A percentile compares a stretch with the other conserved stretches of the same genome.
Evolutionary conservation across 2,797 vertebrate species (phyloP).

Genomic region (Avahi laniger): DNA sequence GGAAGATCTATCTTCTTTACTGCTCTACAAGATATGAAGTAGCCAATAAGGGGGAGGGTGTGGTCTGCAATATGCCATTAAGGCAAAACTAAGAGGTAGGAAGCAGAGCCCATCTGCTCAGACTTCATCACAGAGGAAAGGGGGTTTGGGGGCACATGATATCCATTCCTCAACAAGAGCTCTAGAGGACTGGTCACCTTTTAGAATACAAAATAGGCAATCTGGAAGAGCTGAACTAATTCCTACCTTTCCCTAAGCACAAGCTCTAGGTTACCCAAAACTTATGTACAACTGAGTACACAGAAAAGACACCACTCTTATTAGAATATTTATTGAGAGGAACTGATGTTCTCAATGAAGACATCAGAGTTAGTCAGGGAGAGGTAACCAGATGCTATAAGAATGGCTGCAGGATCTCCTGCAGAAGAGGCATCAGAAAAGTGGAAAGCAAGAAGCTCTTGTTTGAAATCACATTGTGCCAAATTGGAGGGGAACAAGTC

Average conservation of each 20-base stretch:
- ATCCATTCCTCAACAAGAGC: background rate
- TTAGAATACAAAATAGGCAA: background rate
- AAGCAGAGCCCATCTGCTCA: background rate
- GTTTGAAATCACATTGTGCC: background rate
- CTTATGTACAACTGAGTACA: background rate
- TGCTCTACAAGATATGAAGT: background rate
- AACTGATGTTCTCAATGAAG: background rate
- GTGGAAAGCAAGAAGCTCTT: background rate
- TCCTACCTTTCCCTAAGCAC: background rate
- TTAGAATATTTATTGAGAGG: background rate
- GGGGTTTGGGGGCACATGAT: fast-evolving
- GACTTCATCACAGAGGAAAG: background rate
- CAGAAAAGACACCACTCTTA: background rate
- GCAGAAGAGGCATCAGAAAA: background rate
- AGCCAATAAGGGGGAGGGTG: fast-evolving
- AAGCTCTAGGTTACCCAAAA: background rate
- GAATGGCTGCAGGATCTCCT: fast-evolving
- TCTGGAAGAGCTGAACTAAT: background rate
- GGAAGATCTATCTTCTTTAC: background rate
- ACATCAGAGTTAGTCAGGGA: background rate
- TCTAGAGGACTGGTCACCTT: background rate
- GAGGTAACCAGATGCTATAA: background rate
- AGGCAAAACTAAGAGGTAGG: background rate
- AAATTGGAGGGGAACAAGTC: background rate
- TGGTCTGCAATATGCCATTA: background rate